A percentile compares a stretch with the other conserved stretches of the same genome.
These are phyloP conservation scores for Himalopsyche kuldschensis DNA, from an alignment of 2,888 invertebrate genomes.

Conservation along the genomic window DNA sequence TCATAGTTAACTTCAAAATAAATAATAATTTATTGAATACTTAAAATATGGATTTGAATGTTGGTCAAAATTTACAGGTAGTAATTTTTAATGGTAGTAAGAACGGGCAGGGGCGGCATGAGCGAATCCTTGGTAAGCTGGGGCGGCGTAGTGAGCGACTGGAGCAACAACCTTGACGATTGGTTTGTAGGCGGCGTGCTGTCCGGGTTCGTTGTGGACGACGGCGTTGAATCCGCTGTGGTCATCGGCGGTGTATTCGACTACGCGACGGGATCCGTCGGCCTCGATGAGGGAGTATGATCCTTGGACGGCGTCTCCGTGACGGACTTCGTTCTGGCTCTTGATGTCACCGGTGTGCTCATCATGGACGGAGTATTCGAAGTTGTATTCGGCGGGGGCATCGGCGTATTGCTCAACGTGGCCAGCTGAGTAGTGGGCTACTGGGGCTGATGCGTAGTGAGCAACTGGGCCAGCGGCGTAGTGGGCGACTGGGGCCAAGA, in stretches of 20 bases:
- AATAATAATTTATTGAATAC: slow-evolving; percentile 24
- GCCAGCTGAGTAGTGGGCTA: slow-evolving; percentile 25
- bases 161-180: slow-evolving; percentile 21
- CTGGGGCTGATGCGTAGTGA: slow-evolving; percentile 31
- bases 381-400: slow-evolving; percentile 37
- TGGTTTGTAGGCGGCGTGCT: slow-evolving; percentile 40
- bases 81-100: slow-evolving; percentile 15
- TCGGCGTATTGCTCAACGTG: slow-evolving; percentile 41
- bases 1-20: not conserved
- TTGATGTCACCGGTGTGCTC: slow-evolving; percentile 53
- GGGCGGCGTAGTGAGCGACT: slow-evolving; percentile 15
- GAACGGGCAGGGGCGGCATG: slow-evolving; percentile 15
- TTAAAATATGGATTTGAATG: slow-evolving; percentile 7
- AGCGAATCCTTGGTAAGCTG: slow-evolving; percentile 34
- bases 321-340: slow-evolving; percentile 53
- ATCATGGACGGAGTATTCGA: slow-evolving; percentile 31
- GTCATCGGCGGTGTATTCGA: slow-evolving; percentile 54
- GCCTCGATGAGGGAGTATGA: slow-evolving; percentile 56
- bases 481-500: slow-evolving; percentile 23
- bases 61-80: not conserved
- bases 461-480: slow-evolving; percentile 27
- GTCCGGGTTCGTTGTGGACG: slow-evolving; percentile 48
- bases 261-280: slow-evolving; percentile 50
- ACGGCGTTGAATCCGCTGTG: slow-evolving; percentile 45
- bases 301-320: slow-evolving; percentile 53